Conservation (phyloP, 2,113 vertebrate genomes). For the Odocoileus virginianus region DNA sequence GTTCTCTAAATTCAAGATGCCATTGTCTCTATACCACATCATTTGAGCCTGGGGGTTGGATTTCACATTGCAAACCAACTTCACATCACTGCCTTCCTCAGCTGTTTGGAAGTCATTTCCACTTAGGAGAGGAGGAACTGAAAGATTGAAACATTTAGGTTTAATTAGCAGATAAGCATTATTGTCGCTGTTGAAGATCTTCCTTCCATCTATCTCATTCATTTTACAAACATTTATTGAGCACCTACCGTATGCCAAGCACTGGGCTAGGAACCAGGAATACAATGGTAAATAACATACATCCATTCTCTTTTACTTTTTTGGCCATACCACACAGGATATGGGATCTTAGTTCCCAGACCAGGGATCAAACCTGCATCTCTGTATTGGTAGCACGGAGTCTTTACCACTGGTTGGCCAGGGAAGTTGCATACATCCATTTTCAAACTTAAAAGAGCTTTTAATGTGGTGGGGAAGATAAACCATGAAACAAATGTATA, state of each 20-base stretch:
- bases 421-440: background rate
- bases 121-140: slow-evolving; percentile 77
- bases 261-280: background rate
- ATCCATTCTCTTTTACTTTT: background rate
- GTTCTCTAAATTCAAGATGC: slow-evolving; percentile 50
- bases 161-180: background rate
- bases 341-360: background rate
- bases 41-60: slow-evolving; percentile 81
- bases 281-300: background rate
- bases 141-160: slow-evolving; percentile 38
- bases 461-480: background rate
- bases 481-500: background rate
- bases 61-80: slow-evolving; percentile 74
- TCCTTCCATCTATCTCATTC: background rate
- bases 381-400: background rate
- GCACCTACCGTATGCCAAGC: background rate
- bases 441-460: background rate
- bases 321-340: background rate
- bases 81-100: slow-evolving; percentile 56
- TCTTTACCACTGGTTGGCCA: background rate
- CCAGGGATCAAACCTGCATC: background rate
- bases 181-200: background rate
- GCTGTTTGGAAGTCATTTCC: slow-evolving; percentile 48
- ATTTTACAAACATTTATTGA: background rate
- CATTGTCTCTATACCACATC: slow-evolving; percentile 75